Base-by-base conservation (phyloP, 2,888 invertebrate species). In the Miltochrista miniata region DNA sequence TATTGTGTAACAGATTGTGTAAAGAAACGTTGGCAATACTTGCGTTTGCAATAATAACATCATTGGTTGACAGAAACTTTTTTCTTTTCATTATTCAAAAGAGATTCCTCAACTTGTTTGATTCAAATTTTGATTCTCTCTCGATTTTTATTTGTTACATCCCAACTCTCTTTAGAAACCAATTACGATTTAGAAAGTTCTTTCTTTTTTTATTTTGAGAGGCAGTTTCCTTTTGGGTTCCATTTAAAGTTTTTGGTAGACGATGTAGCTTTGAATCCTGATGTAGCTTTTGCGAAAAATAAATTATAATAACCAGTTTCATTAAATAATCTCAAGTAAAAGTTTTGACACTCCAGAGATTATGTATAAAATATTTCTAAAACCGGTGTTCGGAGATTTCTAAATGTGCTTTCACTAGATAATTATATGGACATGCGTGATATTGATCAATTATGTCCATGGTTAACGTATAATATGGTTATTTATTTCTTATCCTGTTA, bases 371-470 rank as follows among this genome's bases (percentile, higher is more conserved):
- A 48, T 48, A 67, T 63, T 48, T 53, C 18, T 40, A 56, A 65
- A 67, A 60, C 60, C 51, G 50, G 59, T 61, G 50, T 53, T 56
- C 45, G 39, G 38, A 52, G 64, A 58, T 65, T 64, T 68, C 64
- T 67, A 64, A 61, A 64, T 50, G 35, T 49, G 59, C 65, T 65
- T 65, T 65, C 65, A 64, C 68, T 64, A 31, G 10, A 31, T 31
- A 31, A 31, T 31, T 8, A 31, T 31, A 31, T 31, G 31, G 8
- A 1, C 31, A 31, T 31, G 11, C 11, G n/a, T 34, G 47, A 47
- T 55, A 15, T 52, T 15, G 38, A 18, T 18, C 38, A n/a, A 11
- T 38, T 15, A 38, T 15, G 31, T 3, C 55, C 46, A 45, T 49
- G 51, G 46, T 52, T 33, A 14, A 36, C 36, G 10, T 13, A 14